phyloP scores from a whole-genome alignment of 2,797 vertebrate genomes.

The Clamator glandarius region DNA sequence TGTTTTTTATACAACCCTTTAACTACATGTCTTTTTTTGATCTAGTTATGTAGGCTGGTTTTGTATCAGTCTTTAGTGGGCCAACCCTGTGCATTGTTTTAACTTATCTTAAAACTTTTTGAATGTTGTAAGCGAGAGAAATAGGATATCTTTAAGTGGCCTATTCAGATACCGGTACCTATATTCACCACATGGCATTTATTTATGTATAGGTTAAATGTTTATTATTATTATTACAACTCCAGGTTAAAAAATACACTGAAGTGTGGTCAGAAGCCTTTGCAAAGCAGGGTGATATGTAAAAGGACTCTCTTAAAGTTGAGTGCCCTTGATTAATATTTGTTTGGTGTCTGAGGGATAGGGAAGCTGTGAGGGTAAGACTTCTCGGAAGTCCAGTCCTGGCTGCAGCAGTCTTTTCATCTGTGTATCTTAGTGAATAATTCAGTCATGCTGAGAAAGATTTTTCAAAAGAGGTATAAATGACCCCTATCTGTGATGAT shows the following conservation, averaged over 20 bases:
- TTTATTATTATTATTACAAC: neutral
- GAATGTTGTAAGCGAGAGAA: neutral
- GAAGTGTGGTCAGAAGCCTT: neutral
- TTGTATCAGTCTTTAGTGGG: neutral
- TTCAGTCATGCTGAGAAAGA: neutral
- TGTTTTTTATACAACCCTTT: neutral
- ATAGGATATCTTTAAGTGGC: neutral
- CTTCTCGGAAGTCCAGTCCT: neutral
- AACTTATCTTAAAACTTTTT: neutral
- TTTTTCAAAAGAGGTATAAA: neutral
- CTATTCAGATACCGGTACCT: neutral
- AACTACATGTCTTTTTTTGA: neutral
- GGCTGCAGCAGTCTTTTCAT: too few relatives aligned
- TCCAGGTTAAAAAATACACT: neutral
- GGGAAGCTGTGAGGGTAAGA: neutral
- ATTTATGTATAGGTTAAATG: neutral
- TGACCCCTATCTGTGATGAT: neutral
- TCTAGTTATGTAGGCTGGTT: neutral
- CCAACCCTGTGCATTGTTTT: neutral
- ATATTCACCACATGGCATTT: neutral
- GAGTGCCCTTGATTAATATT: neutral
- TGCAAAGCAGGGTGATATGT: neutral
- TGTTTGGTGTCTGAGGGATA: neutral
- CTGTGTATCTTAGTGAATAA: too few relatives aligned
- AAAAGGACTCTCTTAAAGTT: neutral